These are phyloP conservation scores for Tenthredo mesomela DNA, from an alignment of 2,888 invertebrate genomes.

Conservation along the genomic window DNA sequence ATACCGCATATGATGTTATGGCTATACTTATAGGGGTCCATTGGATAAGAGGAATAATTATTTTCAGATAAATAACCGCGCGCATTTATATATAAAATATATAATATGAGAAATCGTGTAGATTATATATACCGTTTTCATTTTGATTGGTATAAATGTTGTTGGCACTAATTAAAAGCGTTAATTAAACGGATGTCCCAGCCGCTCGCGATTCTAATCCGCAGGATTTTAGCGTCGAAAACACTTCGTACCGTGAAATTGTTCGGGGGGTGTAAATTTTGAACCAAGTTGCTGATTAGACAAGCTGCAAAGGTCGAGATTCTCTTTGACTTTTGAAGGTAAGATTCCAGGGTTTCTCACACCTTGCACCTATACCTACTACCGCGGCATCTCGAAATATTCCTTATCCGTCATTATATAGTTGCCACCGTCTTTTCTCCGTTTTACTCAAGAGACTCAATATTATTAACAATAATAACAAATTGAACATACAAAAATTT, in stretches of 20 bases:
- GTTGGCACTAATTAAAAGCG: slow-evolving; percentile 33
- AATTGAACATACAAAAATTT: slow-evolving; percentile 59
- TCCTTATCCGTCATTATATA: background rate
- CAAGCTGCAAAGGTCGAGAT: slow-evolving; percentile 2
- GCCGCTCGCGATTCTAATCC: background rate
- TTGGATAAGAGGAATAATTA: background rate
- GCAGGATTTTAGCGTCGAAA: background rate
- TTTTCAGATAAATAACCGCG: background rate
- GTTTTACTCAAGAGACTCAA: slow-evolving; percentile 18
- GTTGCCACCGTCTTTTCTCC: background rate
- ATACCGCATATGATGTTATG: background rate
- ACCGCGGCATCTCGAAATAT: slow-evolving; percentile 17
- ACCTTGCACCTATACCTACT: background rate
- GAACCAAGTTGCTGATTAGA: slow-evolving; percentile 36
- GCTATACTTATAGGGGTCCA: background rate
- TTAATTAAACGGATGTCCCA: slow-evolving; percentile 28
- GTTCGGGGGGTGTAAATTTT: slow-evolving; percentile 29
- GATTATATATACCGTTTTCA: background rate
- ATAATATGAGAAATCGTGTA: background rate
- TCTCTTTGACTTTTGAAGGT: slow-evolving; percentile 42
- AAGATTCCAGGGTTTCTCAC: background rate
- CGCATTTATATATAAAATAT: too few relatives aligned
- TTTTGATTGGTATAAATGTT: slow-evolving; percentile 18
- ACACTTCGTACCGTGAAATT: slow-evolving; percentile 16
- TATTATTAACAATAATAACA: slow-evolving; percentile 56